Conservation (phyloP, 1,140 invertebrate species). For the Zaprionus capensis region DNA sequence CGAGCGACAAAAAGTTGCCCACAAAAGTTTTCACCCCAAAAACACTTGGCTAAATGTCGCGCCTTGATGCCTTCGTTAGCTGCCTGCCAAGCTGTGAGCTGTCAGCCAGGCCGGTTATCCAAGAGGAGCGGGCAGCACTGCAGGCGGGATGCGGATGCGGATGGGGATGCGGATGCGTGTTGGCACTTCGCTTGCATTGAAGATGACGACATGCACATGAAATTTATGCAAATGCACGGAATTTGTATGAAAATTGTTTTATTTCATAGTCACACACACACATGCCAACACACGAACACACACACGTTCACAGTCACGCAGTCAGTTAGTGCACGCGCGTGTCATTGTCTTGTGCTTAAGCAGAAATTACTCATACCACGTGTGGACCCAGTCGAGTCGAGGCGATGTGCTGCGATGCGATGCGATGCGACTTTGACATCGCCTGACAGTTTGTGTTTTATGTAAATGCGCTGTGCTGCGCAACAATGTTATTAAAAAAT, state of each 20-base stretch:
- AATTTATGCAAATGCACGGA: slow-evolving; percentile 83
- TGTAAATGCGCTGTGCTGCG: slow-evolving; percentile 76
- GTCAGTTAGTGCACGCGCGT: slow-evolving; percentile 62
- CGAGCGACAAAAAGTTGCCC: slow-evolving; percentile 54
- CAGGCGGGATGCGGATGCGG: neutral
- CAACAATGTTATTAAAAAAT: slow-evolving; percentile 83
- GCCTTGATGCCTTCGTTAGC: slow-evolving; percentile 72
- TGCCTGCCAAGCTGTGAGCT: slow-evolving; percentile 13
- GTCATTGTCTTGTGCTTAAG: slow-evolving; percentile 80
- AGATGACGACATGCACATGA: slow-evolving; percentile 68
- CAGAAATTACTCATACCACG: slow-evolving; percentile 80
- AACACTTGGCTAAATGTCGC: slow-evolving; percentile 46
- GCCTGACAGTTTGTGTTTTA: slow-evolving; percentile 61
- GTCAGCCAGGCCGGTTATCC: slow-evolving; percentile 3
- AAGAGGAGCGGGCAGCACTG: neutral
- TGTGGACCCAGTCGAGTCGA: slow-evolving; percentile 44
- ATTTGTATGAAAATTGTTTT: slow-evolving; percentile 83
- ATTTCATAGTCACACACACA: slow-evolving; percentile 56
- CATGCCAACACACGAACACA: slow-evolving; percentile 23
- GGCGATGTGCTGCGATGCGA: neutral
- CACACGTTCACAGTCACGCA: slow-evolving; percentile 12
- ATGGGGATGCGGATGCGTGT: slow-evolving; percentile 25
- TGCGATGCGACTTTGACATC: slow-evolving; percentile 28
- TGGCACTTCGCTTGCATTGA: slow-evolving; percentile 27
- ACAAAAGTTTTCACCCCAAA: slow-evolving; percentile 57